These are phyloP conservation scores for Imbricaverruca yamaguchii DNA, from an alignment of 2,888 invertebrate species.

Conservation along the genomic window DNA sequence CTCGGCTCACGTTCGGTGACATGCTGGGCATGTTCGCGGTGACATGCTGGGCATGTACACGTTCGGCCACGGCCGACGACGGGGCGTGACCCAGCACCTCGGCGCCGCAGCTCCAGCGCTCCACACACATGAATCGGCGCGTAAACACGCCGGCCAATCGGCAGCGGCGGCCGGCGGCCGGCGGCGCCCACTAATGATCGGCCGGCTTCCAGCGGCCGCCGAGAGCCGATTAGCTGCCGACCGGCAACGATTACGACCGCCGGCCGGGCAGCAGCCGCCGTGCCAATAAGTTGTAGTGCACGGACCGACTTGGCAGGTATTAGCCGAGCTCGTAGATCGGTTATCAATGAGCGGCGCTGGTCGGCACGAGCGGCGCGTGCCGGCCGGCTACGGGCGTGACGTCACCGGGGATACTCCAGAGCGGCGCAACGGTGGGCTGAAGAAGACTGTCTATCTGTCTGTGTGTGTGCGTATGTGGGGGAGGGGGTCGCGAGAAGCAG, in stretches of 20 bases:
- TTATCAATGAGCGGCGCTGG: neutral
- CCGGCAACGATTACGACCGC: neutral
- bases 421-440: neutral
- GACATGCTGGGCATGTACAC: too few relatives aligned
- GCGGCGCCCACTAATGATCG: neutral
- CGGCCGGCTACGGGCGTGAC: neutral
- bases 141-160: too few relatives aligned
- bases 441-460: too few relatives aligned
- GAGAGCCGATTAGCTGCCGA: neutral
- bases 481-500: too few relatives aligned
- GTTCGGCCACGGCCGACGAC: too few relatives aligned
- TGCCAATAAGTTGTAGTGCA: neutral
- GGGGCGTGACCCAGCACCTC: too few relatives aligned
- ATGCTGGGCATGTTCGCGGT: too few relatives aligned
- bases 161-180: too few relatives aligned
- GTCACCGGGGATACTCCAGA: neutral
- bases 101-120: too few relatives aligned
- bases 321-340: neutral
- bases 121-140: too few relatives aligned
- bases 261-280: neutral
- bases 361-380: neutral
- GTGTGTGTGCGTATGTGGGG: too few relatives aligned
- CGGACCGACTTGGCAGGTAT: neutral
- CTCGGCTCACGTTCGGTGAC: too few relatives aligned
- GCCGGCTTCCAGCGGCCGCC: neutral